These are phyloP conservation scores for Dynastes tityus DNA, from an alignment of 2,888 invertebrate species.

Conservation along the genomic window DNA sequence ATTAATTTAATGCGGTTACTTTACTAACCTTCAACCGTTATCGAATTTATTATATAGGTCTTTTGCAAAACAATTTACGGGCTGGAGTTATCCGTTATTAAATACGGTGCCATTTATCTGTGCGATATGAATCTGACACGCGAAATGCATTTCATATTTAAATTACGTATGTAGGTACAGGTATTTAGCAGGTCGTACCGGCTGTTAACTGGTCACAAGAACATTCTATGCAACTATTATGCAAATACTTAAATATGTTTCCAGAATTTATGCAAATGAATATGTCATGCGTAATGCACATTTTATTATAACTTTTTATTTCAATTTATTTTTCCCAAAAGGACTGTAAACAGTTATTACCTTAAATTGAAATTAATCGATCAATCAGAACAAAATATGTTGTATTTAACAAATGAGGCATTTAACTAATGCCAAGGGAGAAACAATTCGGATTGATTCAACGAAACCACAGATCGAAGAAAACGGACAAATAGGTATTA, in stretches of 20 bases:
- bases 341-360: too few relatives aligned
- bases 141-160: conserved; percentile 47
- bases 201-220: neutral
- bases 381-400: neutral
- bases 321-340: too few relatives aligned
- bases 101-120: conserved; percentile 35
- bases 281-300: neutral
- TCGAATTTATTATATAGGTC: conserved; percentile 29
- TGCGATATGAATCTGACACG: conserved; percentile 43
- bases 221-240: neutral
- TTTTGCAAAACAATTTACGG: conserved; percentile 33
- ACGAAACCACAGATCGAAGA: conserved; percentile 25
- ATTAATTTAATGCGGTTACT: neutral
- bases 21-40: conserved; percentile 11
- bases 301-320: too few relatives aligned
- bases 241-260: neutral
- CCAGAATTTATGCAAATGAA: neutral
- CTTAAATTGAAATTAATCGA: too few relatives aligned
- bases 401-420: neutral
- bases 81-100: conserved; percentile 30
- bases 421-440: conserved; percentile 1
- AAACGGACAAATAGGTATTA: conserved; percentile 20
- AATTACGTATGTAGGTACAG: conserved; percentile 44
- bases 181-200: conserved; percentile 21
- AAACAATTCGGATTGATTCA: conserved; percentile 31